Base-by-base conservation (phyloP, 1,140 invertebrate species). In the Heliconius melpomene region DNA sequence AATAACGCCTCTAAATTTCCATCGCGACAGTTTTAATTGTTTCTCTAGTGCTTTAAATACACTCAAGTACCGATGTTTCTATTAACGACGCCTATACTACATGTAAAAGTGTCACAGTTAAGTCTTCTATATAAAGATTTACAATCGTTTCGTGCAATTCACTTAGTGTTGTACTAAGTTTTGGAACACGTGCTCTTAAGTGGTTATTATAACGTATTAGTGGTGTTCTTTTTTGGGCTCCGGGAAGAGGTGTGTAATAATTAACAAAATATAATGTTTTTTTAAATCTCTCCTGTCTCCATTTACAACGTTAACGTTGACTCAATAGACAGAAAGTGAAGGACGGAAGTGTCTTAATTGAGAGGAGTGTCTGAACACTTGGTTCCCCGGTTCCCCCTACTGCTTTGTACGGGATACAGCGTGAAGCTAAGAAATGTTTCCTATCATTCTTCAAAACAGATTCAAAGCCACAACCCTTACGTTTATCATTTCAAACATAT, bases 21-120 rank as follows among this genome's bases (percentile, higher is more conserved):
- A 87, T 87, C 81, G 82, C 85, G 89, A 90, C 89, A 90, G 89
- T 88, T 90, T 90, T 90, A 90, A 90, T 90, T 90, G 89, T 90
- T 87, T 83, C 83, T 60, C 79, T 85, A 86, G 84, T 85, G 87
- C 87, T 88, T 88, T 89, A 89, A 90, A 90, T 89, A 90, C 88
- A 85, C 86, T 78, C 82, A 88, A 90, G 87, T 88, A 86, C 86
- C 86, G 85, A 86, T 86, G 84, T 84, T 57, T 83, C 87, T 89
- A 89, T 88, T 88, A 88, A 90, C 84, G 89, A 88, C 86, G 88
- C 87, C 79, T 86, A 84, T 52, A 46, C 54, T 57, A 20, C 20
- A 20, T 23, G 60, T 66, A 86, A 88, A 89, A 87, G 83, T 87
- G 89, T 89, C 89, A 85, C 76, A 83, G 83, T 83, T 88, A 87